These are phyloP conservation scores for Drosophila acutilabella DNA, from an alignment of 2,888 invertebrate species.

Conservation along the genomic window DNA sequence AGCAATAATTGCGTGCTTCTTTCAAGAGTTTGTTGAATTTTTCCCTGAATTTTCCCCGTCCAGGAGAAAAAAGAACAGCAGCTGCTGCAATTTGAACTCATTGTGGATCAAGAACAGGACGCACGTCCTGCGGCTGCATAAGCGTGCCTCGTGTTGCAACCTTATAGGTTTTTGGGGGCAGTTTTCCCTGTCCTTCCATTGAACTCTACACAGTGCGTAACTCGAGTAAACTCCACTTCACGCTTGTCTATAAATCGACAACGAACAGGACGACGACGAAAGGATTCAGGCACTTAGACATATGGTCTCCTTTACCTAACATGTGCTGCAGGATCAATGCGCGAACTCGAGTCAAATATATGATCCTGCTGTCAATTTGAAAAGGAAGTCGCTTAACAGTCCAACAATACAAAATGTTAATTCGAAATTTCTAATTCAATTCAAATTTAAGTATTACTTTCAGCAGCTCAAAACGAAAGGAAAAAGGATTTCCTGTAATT, in stretches of 20 bases:
- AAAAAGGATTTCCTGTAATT: slow-evolving; percentile 79
- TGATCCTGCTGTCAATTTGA: slow-evolving; percentile 61
- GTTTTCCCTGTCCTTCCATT: slow-evolving; percentile 10
- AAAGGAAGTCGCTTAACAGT: slow-evolving; percentile 42
- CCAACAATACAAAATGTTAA: slow-evolving; percentile 39
- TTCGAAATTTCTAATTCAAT: slow-evolving; percentile 36
- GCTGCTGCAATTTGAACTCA: slow-evolving; percentile 60
- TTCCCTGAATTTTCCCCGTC: slow-evolving; percentile 42
- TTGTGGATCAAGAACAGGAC: slow-evolving; percentile 35
- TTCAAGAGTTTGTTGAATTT: slow-evolving; percentile 39
- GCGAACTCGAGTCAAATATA: slow-evolving; percentile 29
- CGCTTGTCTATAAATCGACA: slow-evolving; percentile 53
- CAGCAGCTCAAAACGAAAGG: slow-evolving; percentile 36
- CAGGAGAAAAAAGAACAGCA: slow-evolving; percentile 7
- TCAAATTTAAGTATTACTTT: slow-evolving; percentile 34
- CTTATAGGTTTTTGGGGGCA: slow-evolving; percentile 21
- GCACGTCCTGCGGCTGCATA: slow-evolving; percentile 45
- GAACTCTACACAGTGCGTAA: slow-evolving; percentile 56
- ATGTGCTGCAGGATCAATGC: slow-evolving; percentile 51
- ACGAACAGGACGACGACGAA: slow-evolving; percentile 30
- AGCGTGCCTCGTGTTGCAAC: slow-evolving; percentile 37
- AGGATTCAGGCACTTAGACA: slow-evolving; percentile 66
- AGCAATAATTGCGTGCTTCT: slow-evolving; percentile 50
- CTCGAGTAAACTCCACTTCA: slow-evolving; percentile 68
- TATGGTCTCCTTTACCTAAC: slow-evolving; percentile 30